Conservation (phyloP, 2,797 vertebrate genomes). For the Mionectes olivaceus region DNA sequence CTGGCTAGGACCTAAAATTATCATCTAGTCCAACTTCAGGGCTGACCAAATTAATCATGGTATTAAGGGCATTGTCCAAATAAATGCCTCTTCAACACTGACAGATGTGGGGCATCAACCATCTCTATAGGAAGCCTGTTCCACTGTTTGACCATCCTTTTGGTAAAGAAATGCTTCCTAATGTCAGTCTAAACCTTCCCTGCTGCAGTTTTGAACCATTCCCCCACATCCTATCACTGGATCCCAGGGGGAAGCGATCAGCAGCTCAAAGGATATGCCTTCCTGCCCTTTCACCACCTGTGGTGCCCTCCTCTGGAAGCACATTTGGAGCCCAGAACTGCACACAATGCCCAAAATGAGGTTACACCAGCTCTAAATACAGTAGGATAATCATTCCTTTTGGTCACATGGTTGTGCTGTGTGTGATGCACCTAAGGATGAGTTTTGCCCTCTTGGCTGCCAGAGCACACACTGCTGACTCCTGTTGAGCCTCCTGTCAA, state of each 20-base stretch:
- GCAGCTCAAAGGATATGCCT: neutral
- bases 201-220: neutral
- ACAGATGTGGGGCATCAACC: rapidly evolving
- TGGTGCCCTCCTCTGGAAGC: neutral
- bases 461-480: neutral
- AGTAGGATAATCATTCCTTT: neutral
- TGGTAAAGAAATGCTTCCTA: neutral
- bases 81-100: neutral
- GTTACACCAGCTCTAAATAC: neutral
- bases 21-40: neutral
- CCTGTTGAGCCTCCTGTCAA: neutral
- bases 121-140: neutral
- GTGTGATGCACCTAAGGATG: neutral
- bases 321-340: neutral
- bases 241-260: neutral
- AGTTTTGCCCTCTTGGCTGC: neutral
- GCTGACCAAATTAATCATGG: neutral
- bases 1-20: neutral
- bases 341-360: neutral
- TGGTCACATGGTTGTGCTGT: neutral
- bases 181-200: neutral
- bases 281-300: neutral
- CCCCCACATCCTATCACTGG: rapidly evolving
- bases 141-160: neutral
- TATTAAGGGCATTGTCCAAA: neutral